Evolutionary conservation across 2,888 invertebrate species (phyloP), one percentile per base, ranked within the genome.

Genomic region (Cynaeus angustus): DNA sequence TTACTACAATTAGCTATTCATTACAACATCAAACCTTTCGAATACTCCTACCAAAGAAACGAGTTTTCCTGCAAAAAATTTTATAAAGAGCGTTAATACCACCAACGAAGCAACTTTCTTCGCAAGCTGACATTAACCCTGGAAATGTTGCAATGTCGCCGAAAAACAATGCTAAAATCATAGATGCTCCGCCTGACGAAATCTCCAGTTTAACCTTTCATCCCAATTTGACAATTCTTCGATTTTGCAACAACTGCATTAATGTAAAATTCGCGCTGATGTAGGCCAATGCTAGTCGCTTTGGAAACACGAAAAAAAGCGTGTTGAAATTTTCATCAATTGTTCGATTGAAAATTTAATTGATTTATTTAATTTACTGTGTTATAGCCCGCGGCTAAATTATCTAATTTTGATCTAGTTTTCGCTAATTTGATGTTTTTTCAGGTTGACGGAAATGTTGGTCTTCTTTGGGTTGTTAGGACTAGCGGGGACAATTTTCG

Each of bases 231-330:
- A 37, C 61, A 48, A 55, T 30, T 55, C 37, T 21, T n/a, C 14
- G 4, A 53, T 64, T 65, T 65, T 45, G 65, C 46, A 65, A 65
- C 9, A 33, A 9, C n/a, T 52, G 53, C 59, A 59, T 33, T 43
- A 33, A 52, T 45, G 21, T 52, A 53, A 59, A 59, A 41, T 56
- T 33, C 33, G 14, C 7, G 4, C 3, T 1, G 38, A 68, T 55
- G 21, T 61, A 62, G 68, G 68, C 62, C 68, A 68, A 53, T 68
- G 62, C 62, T 52, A 50, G 21, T 1, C 21, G n/a, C n/a, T n/a
- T 61, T 50, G 52, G 43, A 64, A 64, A 52, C 21, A 21, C 21
- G 21, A 21, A 21, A 21, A 3, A 1, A 3, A 21, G 21, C n/a
- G n/a, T 21, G 21, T 3, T 21, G 16, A 45, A 45, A 59, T 59